Base-by-base conservation (phyloP, 2,113 vertebrate species). In the Burhinus bistriatus region DNA sequence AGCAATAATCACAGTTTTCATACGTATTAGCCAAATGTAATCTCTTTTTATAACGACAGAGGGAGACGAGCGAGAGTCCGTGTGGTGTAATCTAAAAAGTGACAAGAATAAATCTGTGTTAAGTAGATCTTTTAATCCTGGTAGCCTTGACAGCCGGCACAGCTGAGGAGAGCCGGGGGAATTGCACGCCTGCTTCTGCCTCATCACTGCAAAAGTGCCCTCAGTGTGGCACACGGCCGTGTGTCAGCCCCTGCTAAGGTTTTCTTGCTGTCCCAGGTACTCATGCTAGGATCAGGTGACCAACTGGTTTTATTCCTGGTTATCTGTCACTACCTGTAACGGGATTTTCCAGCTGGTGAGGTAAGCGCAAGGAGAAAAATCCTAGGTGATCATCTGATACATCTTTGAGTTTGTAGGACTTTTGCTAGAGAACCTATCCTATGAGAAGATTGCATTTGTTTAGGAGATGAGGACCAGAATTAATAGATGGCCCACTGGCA, bases 51-150 rank as follows among this genome's bases (percentile, higher is more conserved):
- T 94, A 97, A 97, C 65, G 7, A 90, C 84, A 86, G 89, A 96
- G 91, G 93, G 91, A 97, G 87, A 94, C 0, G 32, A 92, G 72
- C 2, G 6, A 91, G 75, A 77, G 86, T 92, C 69, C 0, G 47
- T 36, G 75, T 73, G 71, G 64, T 91, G 51, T 94, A 93, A 91
- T 95, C 89, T 93, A 81, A 96, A 94, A 95, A 97, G 49, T 90
- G 93, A 93, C 94, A 88, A 66, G 79, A 95, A 73, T 97, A 95
- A 90, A 95, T 94, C 82, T 95, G 49, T 78, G 68, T 66, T 93
- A 94, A 96, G 72, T 73, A 88, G 84, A 86, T 91, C 54, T 93
- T 97, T 96, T 96, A 96, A 95, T 97, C 93, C 91, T 88, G 75
- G 68, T 88, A 75, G 82, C 58, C 87, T 91, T 96, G 89, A 95